Conservation (phyloP, 2,797 vertebrate species). For the Spatula versicolor region DNA sequence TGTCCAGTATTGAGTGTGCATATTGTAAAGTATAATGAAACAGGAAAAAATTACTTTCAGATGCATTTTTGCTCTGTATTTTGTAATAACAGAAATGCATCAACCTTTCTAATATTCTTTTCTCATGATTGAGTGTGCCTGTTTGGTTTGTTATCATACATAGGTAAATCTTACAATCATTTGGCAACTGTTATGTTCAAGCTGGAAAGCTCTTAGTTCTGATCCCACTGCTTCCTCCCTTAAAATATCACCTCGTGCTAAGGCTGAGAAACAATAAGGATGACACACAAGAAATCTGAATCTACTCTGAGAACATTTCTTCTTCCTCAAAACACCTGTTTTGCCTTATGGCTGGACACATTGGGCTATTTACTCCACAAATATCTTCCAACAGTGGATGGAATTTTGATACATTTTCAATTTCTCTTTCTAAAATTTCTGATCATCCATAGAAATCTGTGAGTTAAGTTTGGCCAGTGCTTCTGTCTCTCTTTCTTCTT, state of each 20-base stretch:
- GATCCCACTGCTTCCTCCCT: slow-evolving; percentile 21
- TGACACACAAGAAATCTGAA: background rate
- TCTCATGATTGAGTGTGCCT: slow-evolving; percentile 50
- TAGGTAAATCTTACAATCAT: slow-evolving; percentile 57
- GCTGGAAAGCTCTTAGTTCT: slow-evolving; percentile 54
- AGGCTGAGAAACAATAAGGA: background rate
- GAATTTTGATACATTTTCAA: background rate
- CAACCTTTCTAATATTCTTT: slow-evolving; percentile 39
- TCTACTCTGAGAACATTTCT: background rate
- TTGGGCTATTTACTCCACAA: background rate
- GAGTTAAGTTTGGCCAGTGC: background rate
- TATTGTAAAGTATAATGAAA: slow-evolving; percentile 71
- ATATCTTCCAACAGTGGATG: background rate
- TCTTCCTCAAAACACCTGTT: background rate
- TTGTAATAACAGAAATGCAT: slow-evolving; percentile 59
- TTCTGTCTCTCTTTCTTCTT: background rate
- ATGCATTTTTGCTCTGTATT: slow-evolving; percentile 53
- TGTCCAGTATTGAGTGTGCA: slow-evolving; percentile 52
- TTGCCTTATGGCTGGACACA: background rate
- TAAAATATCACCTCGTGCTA: background rate
- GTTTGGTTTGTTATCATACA: slow-evolving; percentile 43
- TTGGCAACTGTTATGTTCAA: slow-evolving; percentile 51
- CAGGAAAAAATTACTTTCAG: slow-evolving; percentile 60
- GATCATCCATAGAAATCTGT: background rate
- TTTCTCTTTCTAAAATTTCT: background rate